A percentile compares a stretch with the other conserved stretches of the same genome.
Conservation (phyloP, 2,113 vertebrate species). For the Chauna torquata region DNA sequence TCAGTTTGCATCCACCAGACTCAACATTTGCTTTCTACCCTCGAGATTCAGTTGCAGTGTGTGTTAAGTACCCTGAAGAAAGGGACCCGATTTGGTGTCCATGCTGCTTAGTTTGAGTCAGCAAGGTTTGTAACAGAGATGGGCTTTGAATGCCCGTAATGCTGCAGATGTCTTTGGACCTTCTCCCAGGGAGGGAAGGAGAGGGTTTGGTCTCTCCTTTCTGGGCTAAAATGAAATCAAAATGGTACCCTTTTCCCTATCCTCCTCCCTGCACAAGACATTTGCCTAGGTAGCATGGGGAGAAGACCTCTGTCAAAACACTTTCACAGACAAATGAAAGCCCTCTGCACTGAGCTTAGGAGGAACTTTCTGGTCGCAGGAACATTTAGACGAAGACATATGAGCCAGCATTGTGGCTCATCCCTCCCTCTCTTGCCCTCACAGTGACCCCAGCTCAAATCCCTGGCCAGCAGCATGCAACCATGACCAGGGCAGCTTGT, state of each 20-base stretch:
- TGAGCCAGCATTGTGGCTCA: background rate
- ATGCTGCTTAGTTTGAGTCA: background rate
- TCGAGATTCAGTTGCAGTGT: background rate
- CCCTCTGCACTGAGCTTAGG: background rate
- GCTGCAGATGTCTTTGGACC: background rate
- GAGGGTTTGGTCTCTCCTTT: background rate
- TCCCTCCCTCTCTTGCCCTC: background rate
- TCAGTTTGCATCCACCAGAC: background rate
- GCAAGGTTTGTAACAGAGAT: background rate
- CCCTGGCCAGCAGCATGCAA: background rate
- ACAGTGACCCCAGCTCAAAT: background rate
- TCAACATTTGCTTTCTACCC: background rate
- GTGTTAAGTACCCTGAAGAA: background rate
- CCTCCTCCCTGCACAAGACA: background rate
- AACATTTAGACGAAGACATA: background rate
- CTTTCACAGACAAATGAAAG: background rate
- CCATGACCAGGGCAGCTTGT: background rate
- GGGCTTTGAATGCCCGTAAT: background rate
- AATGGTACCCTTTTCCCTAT: background rate
- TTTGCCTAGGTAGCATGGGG: background rate
- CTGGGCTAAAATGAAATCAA: background rate
- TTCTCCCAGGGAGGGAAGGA: background rate
- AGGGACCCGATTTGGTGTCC: background rate
- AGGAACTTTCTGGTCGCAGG: background rate
- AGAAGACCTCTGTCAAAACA: slow-evolving; percentile 5